Evolutionary conservation across 2,113 vertebrate genomes (phyloP), one percentile per base, ranked within the genome.

Genomic region (Pelodiscus sinensis): DNA sequence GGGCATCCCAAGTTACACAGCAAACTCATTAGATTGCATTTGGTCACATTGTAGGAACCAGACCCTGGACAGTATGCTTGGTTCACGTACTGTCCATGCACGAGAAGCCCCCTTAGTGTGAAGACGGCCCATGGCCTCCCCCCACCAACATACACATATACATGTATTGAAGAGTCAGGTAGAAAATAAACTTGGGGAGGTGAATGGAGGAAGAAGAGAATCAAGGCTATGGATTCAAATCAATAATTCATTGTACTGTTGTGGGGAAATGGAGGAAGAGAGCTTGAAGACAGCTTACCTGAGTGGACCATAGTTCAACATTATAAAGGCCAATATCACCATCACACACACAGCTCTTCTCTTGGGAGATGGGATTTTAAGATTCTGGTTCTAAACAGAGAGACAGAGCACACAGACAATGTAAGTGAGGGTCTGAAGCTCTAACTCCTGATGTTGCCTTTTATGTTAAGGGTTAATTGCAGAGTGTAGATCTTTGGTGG

Each of bases 341-440:
- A 99, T 99, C 91, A 99, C 98, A 95, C 99, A 99, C 77, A 99
- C 92, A 0, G 98, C 98, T 97, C 98, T 98, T 90, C 98, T 98
- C 97, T 99, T 99, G 1, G 99, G 98, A 87, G 98, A 98, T 3
- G 98, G 98, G 13, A 98, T 93, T 97, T 98, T 99, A 35, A 99
- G 98, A 35, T 97, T 97, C 62, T 98, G 97, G 92, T 99, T 99
- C 99, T 99, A 96, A 71, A 94, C 44, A 87, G 7, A 13, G 60
- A 84, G 82, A 92, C 9, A 85, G 31, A 91, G 7, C 58, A 88
- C 18, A 91, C 1, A 22, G 0, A 2, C 35, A 85, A 21, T 79
- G 75, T 65, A 87, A 86, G 77, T n/a, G 16, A 78, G 8, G 31
- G 25, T 25, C 50, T 1, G 80, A 51, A 62, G 18, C 1, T 84